Evolutionary conservation across 2,888 invertebrate genomes (phyloP).

Genomic region (Acronicta psi): DNA sequence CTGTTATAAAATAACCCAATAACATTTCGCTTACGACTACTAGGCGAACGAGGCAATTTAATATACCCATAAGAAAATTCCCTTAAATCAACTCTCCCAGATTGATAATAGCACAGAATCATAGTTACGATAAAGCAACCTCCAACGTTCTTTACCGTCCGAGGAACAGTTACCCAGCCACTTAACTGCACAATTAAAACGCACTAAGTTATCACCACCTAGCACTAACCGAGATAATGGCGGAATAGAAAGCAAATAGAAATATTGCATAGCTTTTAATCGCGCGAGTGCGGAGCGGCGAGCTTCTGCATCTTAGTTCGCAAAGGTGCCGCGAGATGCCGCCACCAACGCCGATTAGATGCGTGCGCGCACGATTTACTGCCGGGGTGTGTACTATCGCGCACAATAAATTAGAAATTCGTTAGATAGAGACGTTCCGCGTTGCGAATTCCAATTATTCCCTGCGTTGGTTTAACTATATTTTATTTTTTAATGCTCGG

Average conservation of each 20-base stretch:
- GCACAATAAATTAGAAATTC: slow-evolving; percentile 88
- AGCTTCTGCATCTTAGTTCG: slow-evolving; percentile 80
- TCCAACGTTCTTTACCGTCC: slow-evolving; percentile 48
- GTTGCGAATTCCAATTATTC: slow-evolving; percentile 84
- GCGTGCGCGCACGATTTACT: slow-evolving; percentile 82
- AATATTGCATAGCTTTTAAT: slow-evolving; percentile 70
- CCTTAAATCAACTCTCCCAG: slow-evolving; percentile 17
- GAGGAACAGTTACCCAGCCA: slow-evolving; percentile 45
- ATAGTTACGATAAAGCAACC: slow-evolving; percentile 44
- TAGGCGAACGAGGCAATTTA: no score
- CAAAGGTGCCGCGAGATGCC: slow-evolving; percentile 87
- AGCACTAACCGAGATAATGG: slow-evolving; percentile 68
- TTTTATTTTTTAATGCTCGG: slow-evolving; percentile 50
- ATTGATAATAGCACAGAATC: slow-evolving; percentile 33
- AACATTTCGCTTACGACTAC: no score
- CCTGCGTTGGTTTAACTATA: slow-evolving; percentile 49
- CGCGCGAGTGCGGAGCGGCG: slow-evolving; percentile 64
- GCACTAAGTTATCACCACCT: slow-evolving; percentile 68
- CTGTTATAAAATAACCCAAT: no score
- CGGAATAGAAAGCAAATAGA: slow-evolving; percentile 71
- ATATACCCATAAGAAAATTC: slow-evolving; percentile 4
- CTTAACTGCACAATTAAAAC: slow-evolving; percentile 61
- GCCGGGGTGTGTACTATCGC: slow-evolving; percentile 79
- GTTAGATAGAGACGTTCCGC: slow-evolving; percentile 85
- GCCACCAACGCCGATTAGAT: slow-evolving; percentile 81